Evolutionary conservation across 2,888 invertebrate species (phyloP).

Genomic region (Pyrocoelia pectoralis): DNA sequence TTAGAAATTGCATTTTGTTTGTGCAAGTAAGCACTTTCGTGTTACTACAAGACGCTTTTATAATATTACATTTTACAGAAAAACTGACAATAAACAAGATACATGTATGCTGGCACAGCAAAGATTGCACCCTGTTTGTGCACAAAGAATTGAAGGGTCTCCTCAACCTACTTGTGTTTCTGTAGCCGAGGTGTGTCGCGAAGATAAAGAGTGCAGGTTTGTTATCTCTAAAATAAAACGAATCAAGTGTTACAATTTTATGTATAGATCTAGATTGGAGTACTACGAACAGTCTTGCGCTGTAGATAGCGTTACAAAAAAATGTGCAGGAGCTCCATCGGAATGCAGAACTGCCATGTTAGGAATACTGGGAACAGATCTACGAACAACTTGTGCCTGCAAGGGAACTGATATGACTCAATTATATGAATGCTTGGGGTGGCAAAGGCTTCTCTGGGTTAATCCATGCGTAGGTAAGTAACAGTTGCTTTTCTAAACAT

Average conservation of each 20-base stretch:
- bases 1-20: slow-evolving; percentile 91
- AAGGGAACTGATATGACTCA: slow-evolving; percentile 86
- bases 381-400: slow-evolving; percentile 88
- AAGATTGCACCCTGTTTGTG: slow-evolving; percentile 88
- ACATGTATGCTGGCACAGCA: slow-evolving; percentile 90
- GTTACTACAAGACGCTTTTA: slow-evolving; percentile 12
- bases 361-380: slow-evolving; percentile 88
- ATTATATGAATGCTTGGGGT: slow-evolving; percentile 87
- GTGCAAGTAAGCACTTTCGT: slow-evolving; percentile 77
- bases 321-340: slow-evolving; percentile 86
- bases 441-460: slow-evolving; percentile 90
- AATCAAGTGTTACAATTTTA: slow-evolving; percentile 4
- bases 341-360: slow-evolving; percentile 87
- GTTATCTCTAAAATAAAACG: slow-evolving; percentile 36
- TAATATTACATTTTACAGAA: slow-evolving; percentile 63
- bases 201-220: slow-evolving; percentile 86
- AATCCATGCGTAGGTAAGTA: slow-evolving; percentile 91
- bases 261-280: slow-evolving; percentile 76
- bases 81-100: slow-evolving; percentile 86
- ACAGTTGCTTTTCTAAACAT: too few relatives aligned
- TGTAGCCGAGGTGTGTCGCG: slow-evolving; percentile 83
- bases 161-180: slow-evolving; percentile 88
- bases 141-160: slow-evolving; percentile 71
- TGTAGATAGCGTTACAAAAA: slow-evolving; percentile 87
- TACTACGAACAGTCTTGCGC: slow-evolving; percentile 92